A percentile compares a stretch with the other conserved stretches of the same genome.
Evolutionary conservation across 2,113 vertebrate genomes (phyloP).

Genomic region (Psilopsiagon aymara): DNA sequence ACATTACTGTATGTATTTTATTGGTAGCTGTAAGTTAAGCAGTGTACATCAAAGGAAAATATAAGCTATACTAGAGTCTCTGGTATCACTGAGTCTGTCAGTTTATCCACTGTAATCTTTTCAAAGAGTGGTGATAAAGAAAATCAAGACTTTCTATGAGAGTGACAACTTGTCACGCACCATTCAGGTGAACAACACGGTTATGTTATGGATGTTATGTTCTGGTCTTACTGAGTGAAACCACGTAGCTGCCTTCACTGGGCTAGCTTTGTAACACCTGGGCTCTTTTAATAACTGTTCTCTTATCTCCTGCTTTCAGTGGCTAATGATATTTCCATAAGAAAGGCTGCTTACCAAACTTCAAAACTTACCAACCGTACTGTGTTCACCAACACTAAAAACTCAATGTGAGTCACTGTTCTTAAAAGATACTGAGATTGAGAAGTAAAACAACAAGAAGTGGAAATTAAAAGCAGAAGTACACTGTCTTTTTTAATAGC

Average conservation of each 20-base stretch:
- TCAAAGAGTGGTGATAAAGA: background rate
- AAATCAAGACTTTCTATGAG: background rate
- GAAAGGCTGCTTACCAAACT: background rate
- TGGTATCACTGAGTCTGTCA: background rate
- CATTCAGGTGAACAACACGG: background rate
- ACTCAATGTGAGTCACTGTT: background rate
- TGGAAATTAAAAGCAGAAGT: conserved; percentile 42
- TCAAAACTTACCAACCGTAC: background rate
- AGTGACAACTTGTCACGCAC: background rate
- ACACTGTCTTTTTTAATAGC: background rate
- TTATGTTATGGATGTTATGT: background rate
- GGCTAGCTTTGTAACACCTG: background rate
- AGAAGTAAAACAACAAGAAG: conserved; percentile 28
- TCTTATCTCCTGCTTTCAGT: background rate
- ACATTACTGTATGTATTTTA: background rate
- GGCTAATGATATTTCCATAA: background rate
- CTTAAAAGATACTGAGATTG: background rate
- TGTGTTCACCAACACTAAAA: background rate
- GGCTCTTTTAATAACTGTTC: background rate
- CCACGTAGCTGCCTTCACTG: background rate
- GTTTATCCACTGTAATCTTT: background rate
- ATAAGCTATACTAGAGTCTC: background rate
- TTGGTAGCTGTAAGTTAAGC: background rate
- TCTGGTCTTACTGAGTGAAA: background rate
- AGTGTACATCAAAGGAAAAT: background rate